Evolutionary conservation across 2,888 invertebrate genomes (phyloP).

Genomic region (Dione vanillae): DNA sequence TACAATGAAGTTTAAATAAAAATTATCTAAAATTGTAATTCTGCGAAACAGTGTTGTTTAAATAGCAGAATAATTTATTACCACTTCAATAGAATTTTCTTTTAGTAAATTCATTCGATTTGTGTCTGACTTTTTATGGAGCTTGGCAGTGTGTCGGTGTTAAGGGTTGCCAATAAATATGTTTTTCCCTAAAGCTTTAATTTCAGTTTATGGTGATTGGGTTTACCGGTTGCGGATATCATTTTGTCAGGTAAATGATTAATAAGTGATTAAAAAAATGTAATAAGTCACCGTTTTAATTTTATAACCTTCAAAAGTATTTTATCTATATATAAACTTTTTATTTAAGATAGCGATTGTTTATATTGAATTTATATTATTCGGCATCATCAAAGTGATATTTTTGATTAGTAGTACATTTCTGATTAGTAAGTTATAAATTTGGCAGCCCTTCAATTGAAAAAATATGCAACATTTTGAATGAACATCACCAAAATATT

Average conservation of each 20-base stretch:
- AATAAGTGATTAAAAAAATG: conserved; percentile 2
- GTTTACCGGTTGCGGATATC: conserved; percentile 42
- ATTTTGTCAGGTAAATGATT: conserved; percentile 32
- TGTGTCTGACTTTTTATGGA: conserved; percentile 56
- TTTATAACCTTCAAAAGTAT: neutral
- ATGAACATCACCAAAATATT: neutral
- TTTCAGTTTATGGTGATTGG: conserved; percentile 43
- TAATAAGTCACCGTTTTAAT: conserved; percentile 6
- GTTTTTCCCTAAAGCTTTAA: conserved; percentile 45
- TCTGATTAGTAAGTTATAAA: neutral
- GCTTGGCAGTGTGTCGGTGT: conserved; percentile 80
- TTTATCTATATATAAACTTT: conserved; percentile 9
- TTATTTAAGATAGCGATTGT: conserved; percentile 3
- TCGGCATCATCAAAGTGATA: neutral
- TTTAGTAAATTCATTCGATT: conserved; percentile 11
- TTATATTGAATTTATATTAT: neutral
- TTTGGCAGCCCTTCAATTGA: conserved; percentile 42
- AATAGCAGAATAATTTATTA: neutral
- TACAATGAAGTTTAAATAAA: conserved; percentile 27
- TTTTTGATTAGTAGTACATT: neutral
- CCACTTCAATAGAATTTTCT: conserved; percentile 3
- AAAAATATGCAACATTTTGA: conserved; percentile 14
- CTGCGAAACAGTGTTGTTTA: neutral
- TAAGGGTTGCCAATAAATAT: conserved; percentile 66
- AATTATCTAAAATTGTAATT: conserved; percentile 1